Base-by-base conservation (phyloP, 2,113 vertebrate genomes). In the Pimephales promelas region DNA sequence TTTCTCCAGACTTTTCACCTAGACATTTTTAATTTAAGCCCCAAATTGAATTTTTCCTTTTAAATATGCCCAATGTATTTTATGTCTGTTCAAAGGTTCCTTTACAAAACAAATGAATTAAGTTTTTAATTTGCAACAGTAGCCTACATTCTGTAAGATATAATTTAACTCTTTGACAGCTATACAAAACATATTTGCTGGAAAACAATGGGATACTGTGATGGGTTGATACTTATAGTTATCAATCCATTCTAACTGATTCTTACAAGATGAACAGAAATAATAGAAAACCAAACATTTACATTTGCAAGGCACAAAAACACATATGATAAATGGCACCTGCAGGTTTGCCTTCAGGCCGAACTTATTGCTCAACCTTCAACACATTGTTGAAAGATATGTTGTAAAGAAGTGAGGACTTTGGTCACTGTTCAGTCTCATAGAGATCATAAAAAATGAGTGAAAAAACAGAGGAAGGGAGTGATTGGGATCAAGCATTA, bases 201-300 rank as follows among this genome's bases (percentile, higher is more conserved):
- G 45, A 52, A 31, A 74, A 74, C 45, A 74, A 28, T 74, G 7
- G 24, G 45, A 52, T 52, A 18, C 47, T 74, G 45, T 74, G 72
- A 52, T 52, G 26, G 24, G 45, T 74, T 52, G 45, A 74, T 74
- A 74, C 52, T 52, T 52, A 74, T 11, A 74, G 72, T 74, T 74
- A 52, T 74, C 26, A 52, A 8, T n/a, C 40, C 68, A 71, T 26
- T 71, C 36, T 45, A 71, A 71, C 40, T 14, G 22, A 16, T 52
- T 18, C 71, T 74, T 52, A 18, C 22, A 24, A 71, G 22, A 71
- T 52, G 26, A 49, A 31, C 24, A 74, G 71, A 74, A 28, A 52
- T 52, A 18, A 73, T 10, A 18, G n/a, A 31, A 52, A 74, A 28
- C 26, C 71, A 74, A 74, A 74, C 71, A 74, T 73, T 47, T 73